Percentiles rank a stretch among this genome's conserved stretches.
phyloP scores from a whole-genome alignment of 2,888 invertebrate species.

The Galerucella nymphaeae region DNA sequence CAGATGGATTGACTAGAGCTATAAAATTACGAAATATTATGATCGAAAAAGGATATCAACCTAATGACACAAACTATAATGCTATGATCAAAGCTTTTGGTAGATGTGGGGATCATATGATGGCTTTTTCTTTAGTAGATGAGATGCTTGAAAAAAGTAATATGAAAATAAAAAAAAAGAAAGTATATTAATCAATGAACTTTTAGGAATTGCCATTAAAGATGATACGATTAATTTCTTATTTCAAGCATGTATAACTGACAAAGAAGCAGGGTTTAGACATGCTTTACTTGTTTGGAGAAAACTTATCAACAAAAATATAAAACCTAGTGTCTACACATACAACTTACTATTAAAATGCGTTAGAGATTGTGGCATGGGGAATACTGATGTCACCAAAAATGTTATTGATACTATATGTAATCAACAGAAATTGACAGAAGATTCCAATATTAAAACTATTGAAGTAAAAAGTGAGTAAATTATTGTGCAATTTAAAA shows the following conservation, averaged over 20 bases:
- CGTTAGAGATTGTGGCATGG: constrained; percentile 84
- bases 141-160: constrained; percentile 76
- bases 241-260: constrained; percentile 84
- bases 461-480: not conserved
- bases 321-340: constrained; percentile 77
- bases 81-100: constrained; percentile 94
- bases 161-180: not conserved
- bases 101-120: constrained; percentile 79
- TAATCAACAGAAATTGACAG: constrained; percentile 23
- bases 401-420: constrained; percentile 59
- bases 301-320: constrained; percentile 75
- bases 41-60: constrained; percentile 74
- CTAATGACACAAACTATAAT: constrained; percentile 84
- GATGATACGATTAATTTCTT: constrained; percentile 82
- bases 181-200: constrained; percentile 42
- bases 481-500: no score
- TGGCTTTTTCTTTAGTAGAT: constrained; percentile 85
- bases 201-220: constrained; percentile 67
- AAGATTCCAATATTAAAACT: constrained; percentile 3
- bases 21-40: constrained; percentile 74
- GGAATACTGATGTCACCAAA: constrained; percentile 71
- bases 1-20: constrained; percentile 77
- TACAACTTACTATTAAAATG: constrained; percentile 86
- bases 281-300: constrained; percentile 89
- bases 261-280: constrained; percentile 82